phyloP scores from a whole-genome alignment of 1,140 invertebrate species.

The Thaumetopoea pityocampa region DNA sequence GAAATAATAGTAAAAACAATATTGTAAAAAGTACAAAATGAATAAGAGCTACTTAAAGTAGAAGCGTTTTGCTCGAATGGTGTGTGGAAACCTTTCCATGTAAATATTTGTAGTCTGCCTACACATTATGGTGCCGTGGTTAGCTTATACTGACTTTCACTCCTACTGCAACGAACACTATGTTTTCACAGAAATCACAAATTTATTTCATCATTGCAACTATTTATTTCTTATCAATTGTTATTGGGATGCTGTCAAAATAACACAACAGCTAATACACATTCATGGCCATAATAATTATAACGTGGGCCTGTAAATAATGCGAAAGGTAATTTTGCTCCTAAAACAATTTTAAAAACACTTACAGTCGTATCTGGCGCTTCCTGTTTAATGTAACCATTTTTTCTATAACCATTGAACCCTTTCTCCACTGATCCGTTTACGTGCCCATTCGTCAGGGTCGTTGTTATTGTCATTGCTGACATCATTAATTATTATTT shows the following conservation, averaged over 20 bases:
- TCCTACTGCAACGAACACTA: constrained; percentile 10
- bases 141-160: constrained; percentile 13
- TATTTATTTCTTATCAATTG: background rate
- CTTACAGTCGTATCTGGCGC: constrained; percentile 37
- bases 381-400: constrained; percentile 51
- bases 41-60: too few species aligned
- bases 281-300: too few species aligned
- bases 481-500: constrained; percentile 42
- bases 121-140: constrained; percentile 6
- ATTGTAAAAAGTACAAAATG: too few species aligned
- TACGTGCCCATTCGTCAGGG: constrained; percentile 53
- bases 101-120: background rate
- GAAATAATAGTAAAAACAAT: too few species aligned
- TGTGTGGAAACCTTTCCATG: too few species aligned
- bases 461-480: constrained; percentile 56
- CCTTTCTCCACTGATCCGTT: constrained; percentile 53
- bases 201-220: background rate
- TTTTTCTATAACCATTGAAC: constrained; percentile 57
- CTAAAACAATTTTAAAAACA: constrained; percentile 14
- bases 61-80: too few species aligned
- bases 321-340: background rate
- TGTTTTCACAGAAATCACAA: background rate
- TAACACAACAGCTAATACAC: too few species aligned
- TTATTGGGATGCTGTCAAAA: background rate
- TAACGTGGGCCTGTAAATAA: background rate